These are phyloP conservation scores for Rhinella marina DNA, from an alignment of 2,797 vertebrate genomes.

Conservation along the genomic window DNA sequence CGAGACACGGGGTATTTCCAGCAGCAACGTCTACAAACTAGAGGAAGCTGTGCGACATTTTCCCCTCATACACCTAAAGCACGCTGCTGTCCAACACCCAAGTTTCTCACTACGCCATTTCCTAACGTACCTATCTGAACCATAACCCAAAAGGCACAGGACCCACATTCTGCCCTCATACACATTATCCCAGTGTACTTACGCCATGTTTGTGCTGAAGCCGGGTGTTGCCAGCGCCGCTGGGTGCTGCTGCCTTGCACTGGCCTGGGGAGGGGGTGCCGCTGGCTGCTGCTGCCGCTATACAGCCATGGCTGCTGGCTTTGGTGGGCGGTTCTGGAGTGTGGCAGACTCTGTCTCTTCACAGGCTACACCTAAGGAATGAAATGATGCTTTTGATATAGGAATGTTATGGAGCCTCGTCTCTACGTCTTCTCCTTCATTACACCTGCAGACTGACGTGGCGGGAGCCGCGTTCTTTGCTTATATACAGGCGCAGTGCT, in stretches of 20 bases:
- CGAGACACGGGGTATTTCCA: neutral
- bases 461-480: neutral
- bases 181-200: slow-evolving; percentile 64
- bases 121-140: too few relatives aligned
- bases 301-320: slow-evolving; percentile 53
- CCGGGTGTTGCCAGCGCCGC: slow-evolving; percentile 77
- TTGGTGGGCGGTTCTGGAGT: neutral
- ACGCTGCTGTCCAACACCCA: too few relatives aligned
- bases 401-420: accelerated
- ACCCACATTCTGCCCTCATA: too few relatives aligned
- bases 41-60: neutral
- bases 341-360: neutral
- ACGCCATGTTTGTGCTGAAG: slow-evolving; percentile 80
- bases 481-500: slow-evolving; percentile 32
- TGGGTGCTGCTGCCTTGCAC: slow-evolving; percentile 73
- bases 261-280: slow-evolving; percentile 44
- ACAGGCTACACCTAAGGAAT: too few relatives aligned
- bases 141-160: too few relatives aligned
- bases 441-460: slow-evolving; percentile 54
- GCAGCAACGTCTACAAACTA: too few relatives aligned
- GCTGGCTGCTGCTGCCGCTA: slow-evolving; percentile 49
- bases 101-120: too few relatives aligned
- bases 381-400: neutral
- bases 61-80: too few relatives aligned
- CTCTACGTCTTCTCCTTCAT: slow-evolving; percentile 28